Evolutionary conservation across 2,113 vertebrate species (phyloP), one percentile per base, ranked within the genome.

Genomic region (Grammomys surdaster): DNA sequence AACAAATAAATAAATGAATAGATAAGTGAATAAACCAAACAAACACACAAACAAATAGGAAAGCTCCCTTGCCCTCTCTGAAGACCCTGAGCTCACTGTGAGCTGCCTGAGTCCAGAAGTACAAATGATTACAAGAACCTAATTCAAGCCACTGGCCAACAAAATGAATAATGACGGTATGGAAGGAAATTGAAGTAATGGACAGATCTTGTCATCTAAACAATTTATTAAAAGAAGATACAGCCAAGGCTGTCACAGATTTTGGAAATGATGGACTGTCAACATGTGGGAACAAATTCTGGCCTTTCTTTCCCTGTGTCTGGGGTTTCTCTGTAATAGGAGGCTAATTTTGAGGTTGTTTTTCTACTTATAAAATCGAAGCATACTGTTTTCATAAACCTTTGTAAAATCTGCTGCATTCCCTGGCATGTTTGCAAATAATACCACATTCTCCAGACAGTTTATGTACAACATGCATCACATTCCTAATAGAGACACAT

Each of bases 351-450:
- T 92, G 63, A 93, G 92, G 19, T 48, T 86, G 8, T 85, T 94
- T 96, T 82, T 94, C 80, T 58, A 70, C 72, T 91, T 94, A 96
- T 81, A 91, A 93, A 96, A 95, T 80, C 28, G 46, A 95, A 89
- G 54, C 90, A 95, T 93, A 94, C 72, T 97, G 95, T 95, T 96
- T 97, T 92, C 77, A 93, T 72, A 97, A 98, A 96, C 69, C 93
- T 97, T 97, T 97, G 92, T 88, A 92, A 97, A 97, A 98, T 93
- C 81, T 91, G 78, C 63, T 90, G 85, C 33, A 97, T 96, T 95
- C 76, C 82, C 54, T 92, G 88, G 88, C 72, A 91, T 93, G 73
- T 97, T 97, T 97, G 88, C 54, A 97, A 98, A 97, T 95, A 97
- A 95, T 17, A 17, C 19, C 91, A 90, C 67, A 78, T 78, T 89